Percentiles rank a stretch among this genome's conserved stretches.
These are phyloP conservation scores for Acrocera orbiculus DNA, from an alignment of 2,888 invertebrate genomes.

Conservation along the genomic window DNA sequence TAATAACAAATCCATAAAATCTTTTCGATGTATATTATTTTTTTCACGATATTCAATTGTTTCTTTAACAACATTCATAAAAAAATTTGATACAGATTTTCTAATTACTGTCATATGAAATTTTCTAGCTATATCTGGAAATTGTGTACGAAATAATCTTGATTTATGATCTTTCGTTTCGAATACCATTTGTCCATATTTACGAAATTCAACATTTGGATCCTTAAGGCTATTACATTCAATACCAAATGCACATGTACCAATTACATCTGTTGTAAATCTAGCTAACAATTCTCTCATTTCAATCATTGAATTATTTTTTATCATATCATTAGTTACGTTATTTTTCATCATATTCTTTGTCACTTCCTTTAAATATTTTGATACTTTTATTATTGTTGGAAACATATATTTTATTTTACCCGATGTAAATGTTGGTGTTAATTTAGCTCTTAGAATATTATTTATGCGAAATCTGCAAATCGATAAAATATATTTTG, in stretches of 20 bases:
- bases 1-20: slow-evolving; percentile 20
- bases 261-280: slow-evolving; percentile 35
- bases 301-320: slow-evolving; percentile 18
- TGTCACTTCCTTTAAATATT: slow-evolving; percentile 12
- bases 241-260: slow-evolving; percentile 31
- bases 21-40: slow-evolving; percentile 14
- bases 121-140: slow-evolving; percentile 3
- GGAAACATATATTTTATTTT: slow-evolving; percentile 34
- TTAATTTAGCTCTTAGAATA: slow-evolving; percentile 27
- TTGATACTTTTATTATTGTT: slow-evolving; percentile 21
- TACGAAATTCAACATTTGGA: slow-evolving; percentile 24
- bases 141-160: slow-evolving; percentile 12
- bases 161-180: slow-evolving; percentile 5
- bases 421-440: slow-evolving; percentile 34
- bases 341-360: too few relatives aligned
- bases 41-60: slow-evolving; percentile 7
- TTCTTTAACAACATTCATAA: slow-evolving; percentile 24
- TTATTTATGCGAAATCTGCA: slow-evolving; percentile 27
- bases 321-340: too few relatives aligned
- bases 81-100: slow-evolving; percentile 19
- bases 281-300: slow-evolving; percentile 28
- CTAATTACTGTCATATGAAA: slow-evolving; percentile 4
- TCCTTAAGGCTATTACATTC: slow-evolving; percentile 29
- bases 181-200: slow-evolving; percentile 15
- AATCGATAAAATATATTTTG: too few relatives aligned